A percentile compares a stretch with the other conserved stretches of the same genome.
These are phyloP conservation scores for Macropus fuliginosus DNA, from an alignment of 2,797 vertebrate genomes.

Conservation along the genomic window DNA sequence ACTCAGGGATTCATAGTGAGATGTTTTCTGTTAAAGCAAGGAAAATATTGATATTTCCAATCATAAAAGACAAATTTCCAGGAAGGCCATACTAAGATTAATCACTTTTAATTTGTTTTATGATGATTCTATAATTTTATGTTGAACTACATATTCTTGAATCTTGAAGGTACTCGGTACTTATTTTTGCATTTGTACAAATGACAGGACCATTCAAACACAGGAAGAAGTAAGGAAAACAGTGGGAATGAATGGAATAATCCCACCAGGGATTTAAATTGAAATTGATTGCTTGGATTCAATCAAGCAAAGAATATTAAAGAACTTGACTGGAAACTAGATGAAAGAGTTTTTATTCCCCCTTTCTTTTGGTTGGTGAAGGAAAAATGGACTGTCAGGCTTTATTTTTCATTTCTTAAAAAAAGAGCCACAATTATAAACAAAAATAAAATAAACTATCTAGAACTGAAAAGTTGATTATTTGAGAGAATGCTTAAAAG, in stretches of 20 bases:
- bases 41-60: constrained; percentile 15
- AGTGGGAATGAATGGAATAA: not conserved
- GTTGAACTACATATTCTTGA: constrained; percentile 18
- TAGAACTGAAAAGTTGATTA: not conserved
- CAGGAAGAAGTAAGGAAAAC: not conserved
- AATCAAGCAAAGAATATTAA: constrained; percentile 1
- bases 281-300: not conserved
- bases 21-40: constrained; percentile 7
- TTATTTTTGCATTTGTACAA: constrained; percentile 29
- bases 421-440: not conserved
- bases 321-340: constrained; percentile 12
- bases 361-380: constrained; percentile 5
- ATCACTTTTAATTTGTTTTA: constrained; percentile 31
- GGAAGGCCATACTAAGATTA: not conserved
- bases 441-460: constrained; percentile 14
- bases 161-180: not conserved
- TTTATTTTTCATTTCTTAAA: constrained; percentile 28
- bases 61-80: constrained; percentile 10
- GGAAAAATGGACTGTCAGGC: not conserved
- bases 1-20: constrained; percentile 26
- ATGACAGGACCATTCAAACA: constrained; percentile 25
- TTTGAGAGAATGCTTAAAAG: constrained; percentile 1
- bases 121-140: constrained; percentile 23
- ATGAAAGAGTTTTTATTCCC: constrained; percentile 2
- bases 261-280: not conserved